Percentiles rank a stretch among this genome's conserved stretches.
Conservation (phyloP, 2,797 vertebrate species). For the Tiaroga cobitis region DNA sequence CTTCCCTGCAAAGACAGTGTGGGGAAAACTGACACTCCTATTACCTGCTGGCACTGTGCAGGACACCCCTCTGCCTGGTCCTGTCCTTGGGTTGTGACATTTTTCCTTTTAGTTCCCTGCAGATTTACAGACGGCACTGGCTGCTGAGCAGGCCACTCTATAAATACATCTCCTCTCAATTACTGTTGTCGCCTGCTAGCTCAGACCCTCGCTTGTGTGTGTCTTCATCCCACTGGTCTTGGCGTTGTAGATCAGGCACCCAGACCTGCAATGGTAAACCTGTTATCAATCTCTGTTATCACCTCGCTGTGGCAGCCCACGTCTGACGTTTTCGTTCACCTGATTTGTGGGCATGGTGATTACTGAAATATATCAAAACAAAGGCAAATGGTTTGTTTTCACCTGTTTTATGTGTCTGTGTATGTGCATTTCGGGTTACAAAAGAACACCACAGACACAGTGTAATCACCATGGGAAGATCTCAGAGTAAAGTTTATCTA, state of each 20-base stretch:
- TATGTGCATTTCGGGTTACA: neutral
- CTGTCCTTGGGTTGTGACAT: slow-evolving; percentile 80
- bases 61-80: slow-evolving; percentile 65
- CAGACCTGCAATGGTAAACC: slow-evolving; percentile 71
- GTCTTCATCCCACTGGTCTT: slow-evolving; percentile 73
- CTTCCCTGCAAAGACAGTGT: slow-evolving; percentile 64
- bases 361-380: slow-evolving; percentile 41
- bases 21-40: slow-evolving; percentile 66
- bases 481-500: too few relatives aligned
- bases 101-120: slow-evolving; percentile 72
- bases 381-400: neutral
- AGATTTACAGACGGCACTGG: slow-evolving; percentile 78
- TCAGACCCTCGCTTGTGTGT: slow-evolving; percentile 62
- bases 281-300: slow-evolving; percentile 79
- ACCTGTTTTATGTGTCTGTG: slow-evolving; percentile 21
- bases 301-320: slow-evolving; percentile 64
- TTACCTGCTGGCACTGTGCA: slow-evolving; percentile 60
- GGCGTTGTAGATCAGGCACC: slow-evolving; percentile 56
- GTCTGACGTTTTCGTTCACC: slow-evolving; percentile 43
- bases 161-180: slow-evolving; percentile 81
- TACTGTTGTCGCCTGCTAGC: slow-evolving; percentile 70
- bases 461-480: too few relatives aligned
- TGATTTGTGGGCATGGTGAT: slow-evolving; percentile 56
- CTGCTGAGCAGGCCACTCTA: slow-evolving; percentile 79
- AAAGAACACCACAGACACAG: too few relatives aligned